phyloP scores from a whole-genome alignment of 1,140 invertebrate genomes.

The Hormaphis cornu region DNA sequence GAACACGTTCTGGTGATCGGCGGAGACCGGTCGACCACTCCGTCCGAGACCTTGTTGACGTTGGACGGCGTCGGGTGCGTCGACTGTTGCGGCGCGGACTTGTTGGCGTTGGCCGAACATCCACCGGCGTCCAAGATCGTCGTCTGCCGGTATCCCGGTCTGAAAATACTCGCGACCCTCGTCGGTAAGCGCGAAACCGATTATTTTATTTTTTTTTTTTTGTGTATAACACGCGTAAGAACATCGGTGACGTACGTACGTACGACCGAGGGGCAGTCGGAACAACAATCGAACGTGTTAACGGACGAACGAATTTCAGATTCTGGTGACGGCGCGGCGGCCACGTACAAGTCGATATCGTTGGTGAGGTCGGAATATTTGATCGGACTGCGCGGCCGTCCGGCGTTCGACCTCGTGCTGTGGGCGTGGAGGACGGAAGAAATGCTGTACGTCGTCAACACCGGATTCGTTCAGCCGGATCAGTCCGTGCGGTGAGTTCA shows the following conservation, averaged over 20 bases:
- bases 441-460: not conserved
- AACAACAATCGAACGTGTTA: no score
- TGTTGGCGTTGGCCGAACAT: not conserved
- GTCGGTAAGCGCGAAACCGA: not conserved
- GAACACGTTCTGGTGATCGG: not conserved
- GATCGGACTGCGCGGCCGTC: not conserved
- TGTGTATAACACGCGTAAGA: no score
- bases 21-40: no score
- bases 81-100: not conserved
- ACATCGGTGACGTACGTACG: no score
- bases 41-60: not conserved
- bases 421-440: not conserved
- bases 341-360: not conserved
- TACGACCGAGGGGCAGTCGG: no score
- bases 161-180: not conserved
- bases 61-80: conserved; percentile 3
- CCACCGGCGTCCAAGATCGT: not conserved
- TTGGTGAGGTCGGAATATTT: not conserved
- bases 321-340: no score
- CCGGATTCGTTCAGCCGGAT: not conserved
- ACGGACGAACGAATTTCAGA: not conserved
- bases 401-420: not conserved
- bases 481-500: not conserved
- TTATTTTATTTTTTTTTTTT: no score
- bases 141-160: not conserved